A percentile compares a stretch with the other conserved stretches of the same genome.
Evolutionary conservation across 37 sponge, comb jelly and placozoan species (phyloP).

Genomic region (Agelas oroides): DNA sequence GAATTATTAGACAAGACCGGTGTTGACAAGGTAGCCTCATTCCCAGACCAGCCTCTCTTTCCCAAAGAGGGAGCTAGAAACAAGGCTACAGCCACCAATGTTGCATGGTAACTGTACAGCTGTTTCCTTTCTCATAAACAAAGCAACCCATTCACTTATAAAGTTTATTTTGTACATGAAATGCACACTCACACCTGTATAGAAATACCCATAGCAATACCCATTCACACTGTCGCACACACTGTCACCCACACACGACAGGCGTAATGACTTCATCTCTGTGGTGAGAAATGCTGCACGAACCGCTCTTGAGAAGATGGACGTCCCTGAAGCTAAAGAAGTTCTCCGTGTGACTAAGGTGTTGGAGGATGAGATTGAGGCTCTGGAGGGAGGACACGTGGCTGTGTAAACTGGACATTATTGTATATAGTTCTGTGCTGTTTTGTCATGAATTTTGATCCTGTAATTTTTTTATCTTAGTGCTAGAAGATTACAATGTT

Average conservation of each 20-base stretch:
- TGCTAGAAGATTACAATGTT: not conserved
- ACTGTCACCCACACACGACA: conserved; percentile 7
- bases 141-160: too few species aligned
- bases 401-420: conserved; percentile 33
- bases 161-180: too few species aligned
- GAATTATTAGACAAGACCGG: too few species aligned
- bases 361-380: conserved; percentile 75
- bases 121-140: too few species aligned
- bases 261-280: conserved; percentile 98
- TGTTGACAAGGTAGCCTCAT: too few species aligned
- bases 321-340: conserved; percentile 83
- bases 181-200: too few species aligned
- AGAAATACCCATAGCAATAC: not conserved
- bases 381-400: conserved; percentile 51
- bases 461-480: too few species aligned
- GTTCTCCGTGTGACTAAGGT: conserved; percentile 78
- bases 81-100: too few species aligned
- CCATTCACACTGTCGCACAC: not conserved
- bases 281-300: conserved; percentile 93
- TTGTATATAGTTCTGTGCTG: not conserved
- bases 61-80: too few species aligned
- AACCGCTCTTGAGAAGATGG: conserved; percentile 90
- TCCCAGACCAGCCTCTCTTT: too few species aligned
- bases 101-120: too few species aligned
- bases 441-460: too few species aligned